Base-by-base conservation (phyloP, 2,888 invertebrate genomes). In the Pachydiplax longipennis region DNA sequence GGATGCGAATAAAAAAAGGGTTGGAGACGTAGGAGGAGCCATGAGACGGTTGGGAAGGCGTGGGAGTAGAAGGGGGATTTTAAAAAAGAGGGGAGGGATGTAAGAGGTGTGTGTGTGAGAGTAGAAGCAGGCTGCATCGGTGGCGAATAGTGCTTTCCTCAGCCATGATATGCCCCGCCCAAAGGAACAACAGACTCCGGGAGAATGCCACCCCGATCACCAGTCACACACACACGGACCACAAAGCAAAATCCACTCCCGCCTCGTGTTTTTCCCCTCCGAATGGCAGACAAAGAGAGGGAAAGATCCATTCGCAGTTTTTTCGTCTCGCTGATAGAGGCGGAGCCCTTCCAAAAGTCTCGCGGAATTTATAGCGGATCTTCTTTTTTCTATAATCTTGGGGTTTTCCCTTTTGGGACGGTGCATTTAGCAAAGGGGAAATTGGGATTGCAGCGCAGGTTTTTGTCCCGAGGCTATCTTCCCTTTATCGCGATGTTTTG, bases 91-190 rank as follows among this genome's bases (percentile, higher is more conserved):
- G 73, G 73, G 61, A 35, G 18, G 83, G 25, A 25, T 31, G 25
- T 12, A 58, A 53, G 35, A 35, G 58, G 35, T 87, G 31, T 58
- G n/a, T 37, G 15, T 83, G 83, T 25, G 65, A 31, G 87, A 22
- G 58, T 37, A 87, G 87, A 61, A 61, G 65, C 58, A 44, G 82
- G 31, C 58, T 58, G 83, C 83, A 35, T 58, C 83, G 87, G 37
- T 61, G 61, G 87, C 87, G 87, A 87, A 87, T 87, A 40, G 87
- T 87, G 53, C 83, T 22, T 37, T 13, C 12, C 87, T 40, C n/a
- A 37, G 18, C 87, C 65, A 18, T 61, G 58, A 35, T 48, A 65
- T 61, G 87, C 87, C 40, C 87, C 87, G 87, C 87, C 87, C 31
- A 35, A 35, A 31, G 61, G 87, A 65, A 87, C 61, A 58, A 87